Percentiles rank a stretch among this genome's conserved stretches.
Conservation (phyloP, 2,888 invertebrate genomes). For the Lasioglossum oenotherae region DNA sequence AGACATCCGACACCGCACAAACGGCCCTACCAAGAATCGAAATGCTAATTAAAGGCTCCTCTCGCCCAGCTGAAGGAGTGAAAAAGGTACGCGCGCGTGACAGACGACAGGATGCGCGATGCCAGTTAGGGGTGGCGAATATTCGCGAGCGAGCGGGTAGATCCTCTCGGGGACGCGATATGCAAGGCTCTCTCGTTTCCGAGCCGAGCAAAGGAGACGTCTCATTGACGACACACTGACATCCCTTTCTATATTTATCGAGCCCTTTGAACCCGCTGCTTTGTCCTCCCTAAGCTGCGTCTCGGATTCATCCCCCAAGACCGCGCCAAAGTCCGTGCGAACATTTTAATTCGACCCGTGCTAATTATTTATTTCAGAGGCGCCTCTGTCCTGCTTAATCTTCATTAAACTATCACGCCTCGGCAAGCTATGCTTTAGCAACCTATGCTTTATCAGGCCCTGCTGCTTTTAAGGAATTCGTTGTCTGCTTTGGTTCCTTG, state of each 20-base stretch:
- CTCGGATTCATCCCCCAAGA: not conserved
- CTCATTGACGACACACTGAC: slow-evolving; percentile 5
- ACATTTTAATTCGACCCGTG: slow-evolving; percentile 1
- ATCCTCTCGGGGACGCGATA: slow-evolving; percentile 34
- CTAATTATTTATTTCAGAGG: slow-evolving; percentile 4
- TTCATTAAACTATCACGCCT: not conserved
- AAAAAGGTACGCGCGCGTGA: slow-evolving; percentile 38
- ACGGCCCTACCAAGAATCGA: slow-evolving; percentile 73
- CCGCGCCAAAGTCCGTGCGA: not conserved
- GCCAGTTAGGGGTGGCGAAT: not conserved
- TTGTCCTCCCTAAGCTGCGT: not conserved
- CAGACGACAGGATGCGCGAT: slow-evolving; percentile 43
- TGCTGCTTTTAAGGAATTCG: not conserved
- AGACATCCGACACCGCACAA: slow-evolving; percentile 43
- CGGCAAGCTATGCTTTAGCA: not conserved
- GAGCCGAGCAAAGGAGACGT: not conserved
- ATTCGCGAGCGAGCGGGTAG: not conserved
- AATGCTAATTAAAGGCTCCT: slow-evolving; percentile 79
- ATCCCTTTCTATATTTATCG: slow-evolving; percentile 3
- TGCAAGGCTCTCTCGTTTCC: not conserved
- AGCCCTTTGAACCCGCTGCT: slow-evolving; percentile 2
- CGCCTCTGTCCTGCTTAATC: not conserved
- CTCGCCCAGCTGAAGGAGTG: slow-evolving; percentile 48
- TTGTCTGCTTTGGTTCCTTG: not conserved
- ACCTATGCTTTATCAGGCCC: not conserved